These are phyloP conservation scores for Sphinx pinastri DNA, from an alignment of 2,888 invertebrate genomes.

Conservation along the genomic window DNA sequence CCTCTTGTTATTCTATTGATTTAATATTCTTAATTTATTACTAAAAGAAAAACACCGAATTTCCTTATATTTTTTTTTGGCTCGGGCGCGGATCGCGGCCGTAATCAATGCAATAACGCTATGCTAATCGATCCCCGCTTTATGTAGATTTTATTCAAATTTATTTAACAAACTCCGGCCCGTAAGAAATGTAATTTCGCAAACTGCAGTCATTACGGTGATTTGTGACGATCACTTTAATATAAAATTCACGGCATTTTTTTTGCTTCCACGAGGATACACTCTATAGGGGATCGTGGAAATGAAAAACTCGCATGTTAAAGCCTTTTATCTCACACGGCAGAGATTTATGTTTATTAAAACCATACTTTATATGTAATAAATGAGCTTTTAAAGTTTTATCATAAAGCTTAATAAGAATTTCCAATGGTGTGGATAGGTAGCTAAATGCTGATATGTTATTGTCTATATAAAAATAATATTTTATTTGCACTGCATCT, in stretches of 20 bases:
- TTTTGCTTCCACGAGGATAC: background rate
- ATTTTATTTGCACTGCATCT: too few relatives aligned
- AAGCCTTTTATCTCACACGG: background rate
- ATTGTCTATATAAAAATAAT: too few relatives aligned
- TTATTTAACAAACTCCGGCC: constrained; percentile 5
- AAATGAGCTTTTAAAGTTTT: background rate
- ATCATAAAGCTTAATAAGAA: background rate
- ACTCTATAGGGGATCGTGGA: background rate
- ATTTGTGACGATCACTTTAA: constrained; percentile 12
- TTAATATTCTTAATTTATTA: too few relatives aligned
- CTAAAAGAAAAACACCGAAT: too few relatives aligned
- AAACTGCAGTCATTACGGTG: constrained; percentile 17
- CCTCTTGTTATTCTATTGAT: too few relatives aligned
- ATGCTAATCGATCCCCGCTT: constrained; percentile 16
- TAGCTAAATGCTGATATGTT: too few relatives aligned
- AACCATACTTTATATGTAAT: background rate
- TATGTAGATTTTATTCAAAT: constrained; percentile 20
- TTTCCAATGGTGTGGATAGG: too few relatives aligned
- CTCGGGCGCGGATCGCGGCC: background rate
- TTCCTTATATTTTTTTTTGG: too few relatives aligned
- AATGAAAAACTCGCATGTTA: background rate
- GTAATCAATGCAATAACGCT: constrained; percentile 8
- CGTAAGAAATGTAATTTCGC: constrained; percentile 13
- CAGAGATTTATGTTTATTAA: constrained; percentile 11
- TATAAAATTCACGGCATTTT: background rate